Conservation (phyloP, 2,113 vertebrate species). For the Plectropomus leopardus region DNA sequence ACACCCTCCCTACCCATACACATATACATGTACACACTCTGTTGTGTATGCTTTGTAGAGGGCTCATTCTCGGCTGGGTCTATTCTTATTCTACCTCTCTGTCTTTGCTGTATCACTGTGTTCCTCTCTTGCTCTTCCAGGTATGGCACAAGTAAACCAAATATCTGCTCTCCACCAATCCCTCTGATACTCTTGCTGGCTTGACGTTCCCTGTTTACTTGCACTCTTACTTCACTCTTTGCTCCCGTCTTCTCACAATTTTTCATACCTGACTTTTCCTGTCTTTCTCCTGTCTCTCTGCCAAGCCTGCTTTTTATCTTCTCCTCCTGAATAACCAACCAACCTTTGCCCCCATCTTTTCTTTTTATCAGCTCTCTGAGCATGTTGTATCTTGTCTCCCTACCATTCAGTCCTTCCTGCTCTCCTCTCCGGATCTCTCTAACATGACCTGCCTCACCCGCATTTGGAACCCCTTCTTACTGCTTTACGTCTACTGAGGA, state of each 20-base stretch:
- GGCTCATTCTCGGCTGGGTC: constrained; percentile 5
- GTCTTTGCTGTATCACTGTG: constrained; percentile 27
- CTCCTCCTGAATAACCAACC: not conserved
- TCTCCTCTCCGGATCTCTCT: not conserved
- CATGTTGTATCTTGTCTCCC: constrained; percentile 8
- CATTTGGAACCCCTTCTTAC: not conserved
- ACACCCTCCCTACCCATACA: not conserved
- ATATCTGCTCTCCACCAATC: constrained; percentile 17
- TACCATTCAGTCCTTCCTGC: not conserved
- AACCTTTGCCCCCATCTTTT: not conserved
- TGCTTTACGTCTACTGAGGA: constrained; percentile 8
- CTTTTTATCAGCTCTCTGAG: not conserved
- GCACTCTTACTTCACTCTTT: constrained; percentile 19
- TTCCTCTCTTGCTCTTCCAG: constrained; percentile 31
- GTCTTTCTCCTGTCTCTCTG: not conserved
- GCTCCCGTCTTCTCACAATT: constrained; percentile 19
- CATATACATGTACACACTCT: constrained; percentile 8
- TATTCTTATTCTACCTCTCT: constrained; percentile 31
- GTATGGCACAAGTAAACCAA: constrained; percentile 38
- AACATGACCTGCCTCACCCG: not conserved
- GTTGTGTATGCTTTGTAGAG: constrained; percentile 31
- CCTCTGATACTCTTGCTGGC: not conserved
- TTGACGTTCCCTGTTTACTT: constrained; percentile 29
- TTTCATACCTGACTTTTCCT: not conserved
- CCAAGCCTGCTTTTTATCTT: not conserved